Conservation (phyloP, 2,797 vertebrate genomes). For the Rhincodon typus region DNA sequence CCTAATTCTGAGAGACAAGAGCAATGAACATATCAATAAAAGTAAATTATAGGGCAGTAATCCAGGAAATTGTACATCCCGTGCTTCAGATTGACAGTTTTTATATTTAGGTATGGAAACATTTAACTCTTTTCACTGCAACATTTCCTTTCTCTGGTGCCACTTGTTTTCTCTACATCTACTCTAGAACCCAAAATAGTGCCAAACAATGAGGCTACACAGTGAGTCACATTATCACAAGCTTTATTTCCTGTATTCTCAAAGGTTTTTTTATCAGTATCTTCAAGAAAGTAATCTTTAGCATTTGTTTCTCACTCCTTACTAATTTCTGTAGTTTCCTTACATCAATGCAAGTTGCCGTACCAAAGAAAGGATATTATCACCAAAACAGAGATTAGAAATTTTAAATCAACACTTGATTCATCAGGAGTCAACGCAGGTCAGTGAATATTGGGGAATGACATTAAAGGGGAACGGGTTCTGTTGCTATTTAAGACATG, state of each 20-base stretch:
- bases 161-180: constrained; percentile 35
- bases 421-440: no score
- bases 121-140: constrained; percentile 60
- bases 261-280: neutral
- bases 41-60: constrained; percentile 48
- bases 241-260: neutral
- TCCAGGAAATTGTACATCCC: constrained; percentile 73
- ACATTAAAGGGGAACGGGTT: no score
- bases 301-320: neutral
- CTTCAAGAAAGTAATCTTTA: neutral
- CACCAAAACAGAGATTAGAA: no score
- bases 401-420: no score
- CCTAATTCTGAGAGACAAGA: constrained; percentile 50
- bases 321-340: neutral
- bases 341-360: neutral
- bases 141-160: constrained; percentile 61
- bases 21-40: constrained; percentile 46
- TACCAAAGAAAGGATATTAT: neutral
- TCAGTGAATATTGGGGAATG: no score
- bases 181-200: constrained; percentile 10
- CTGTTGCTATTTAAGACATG: no score
- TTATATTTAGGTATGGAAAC: constrained; percentile 60
- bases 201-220: neutral
- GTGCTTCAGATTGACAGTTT: constrained; percentile 52
- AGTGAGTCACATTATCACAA: neutral